These are phyloP conservation scores for Lordiphosa collinella DNA, from an alignment of 1,140 invertebrate species.

Conservation along the genomic window DNA sequence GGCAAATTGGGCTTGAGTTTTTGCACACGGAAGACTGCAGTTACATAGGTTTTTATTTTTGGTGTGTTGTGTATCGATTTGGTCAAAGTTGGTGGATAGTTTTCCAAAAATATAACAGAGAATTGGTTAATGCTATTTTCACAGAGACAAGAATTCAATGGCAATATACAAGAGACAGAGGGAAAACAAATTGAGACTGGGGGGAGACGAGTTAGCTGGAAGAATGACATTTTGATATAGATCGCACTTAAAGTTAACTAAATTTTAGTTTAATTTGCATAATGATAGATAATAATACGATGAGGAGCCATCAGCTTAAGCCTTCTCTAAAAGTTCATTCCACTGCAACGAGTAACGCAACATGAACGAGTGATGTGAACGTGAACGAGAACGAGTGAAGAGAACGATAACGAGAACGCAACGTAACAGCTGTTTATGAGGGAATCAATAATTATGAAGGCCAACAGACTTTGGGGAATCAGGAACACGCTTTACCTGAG, in stretches of 20 bases:
- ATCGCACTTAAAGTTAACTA: conserved; percentile 24
- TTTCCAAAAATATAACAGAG: conserved; percentile 62
- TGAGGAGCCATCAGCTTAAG: conserved; percentile 3
- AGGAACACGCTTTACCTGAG: conserved; percentile 62
- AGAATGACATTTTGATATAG: conserved; percentile 29
- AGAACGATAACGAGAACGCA: conserved; percentile 42
- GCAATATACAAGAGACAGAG: conserved; percentile 56
- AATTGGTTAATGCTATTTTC: conserved; percentile 63
- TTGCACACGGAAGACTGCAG: conserved; percentile 76
- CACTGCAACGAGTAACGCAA: conserved; percentile 36
- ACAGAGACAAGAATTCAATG: conserved; percentile 42
- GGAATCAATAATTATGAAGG: conserved; percentile 35
- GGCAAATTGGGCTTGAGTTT: conserved; percentile 78
- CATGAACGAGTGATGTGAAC: conserved; percentile 40
- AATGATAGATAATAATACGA: background rate
- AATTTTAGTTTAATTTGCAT: conserved; percentile 2
- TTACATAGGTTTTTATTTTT: conserved; percentile 7
- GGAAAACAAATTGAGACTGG: conserved; percentile 8
- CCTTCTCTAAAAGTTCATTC: conserved; percentile 3
- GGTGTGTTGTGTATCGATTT: conserved; percentile 53
- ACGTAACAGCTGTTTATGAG: conserved; percentile 41
- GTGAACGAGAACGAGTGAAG: conserved; percentile 39
- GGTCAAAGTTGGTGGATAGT: conserved; percentile 41
- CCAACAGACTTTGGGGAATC: conserved; percentile 30
- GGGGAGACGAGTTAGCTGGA: conserved; percentile 36